Evolutionary conservation across 2,797 vertebrate genomes (phyloP).

Genomic region (Gymnothorax reevesii): DNA sequence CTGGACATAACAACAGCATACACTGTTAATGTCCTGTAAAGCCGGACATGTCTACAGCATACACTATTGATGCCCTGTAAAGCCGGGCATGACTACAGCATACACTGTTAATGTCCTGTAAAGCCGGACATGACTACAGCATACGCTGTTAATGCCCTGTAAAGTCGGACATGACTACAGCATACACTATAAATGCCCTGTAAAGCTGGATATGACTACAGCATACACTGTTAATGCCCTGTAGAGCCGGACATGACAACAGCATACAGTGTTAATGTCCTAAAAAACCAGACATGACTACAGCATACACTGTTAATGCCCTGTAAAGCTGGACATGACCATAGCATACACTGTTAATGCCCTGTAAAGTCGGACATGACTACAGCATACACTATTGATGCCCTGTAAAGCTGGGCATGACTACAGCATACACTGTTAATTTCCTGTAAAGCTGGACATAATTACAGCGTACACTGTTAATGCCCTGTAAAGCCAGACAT

Average conservation of each 20-base stretch:
- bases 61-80: no score
- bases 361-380: conserved; percentile 3
- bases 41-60: not conserved
- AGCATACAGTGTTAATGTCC: no score
- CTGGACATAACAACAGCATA: not conserved
- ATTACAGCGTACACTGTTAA: no score
- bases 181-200: no score
- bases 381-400: no score
- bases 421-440: not conserved
- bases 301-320: no score
- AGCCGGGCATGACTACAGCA: not conserved
- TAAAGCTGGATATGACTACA: not conserved
- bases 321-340: not conserved
- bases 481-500: not conserved
- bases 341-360: no score
- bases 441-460: not conserved
- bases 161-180: not conserved
- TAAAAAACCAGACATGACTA: not conserved
- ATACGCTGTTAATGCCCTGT: no score
- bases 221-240: no score
- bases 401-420: not conserved
- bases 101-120: no score
- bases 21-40: no score
- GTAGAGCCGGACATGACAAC: not conserved
- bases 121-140: not conserved